These are phyloP conservation scores for Clanis bilineata DNA, from an alignment of 2,888 invertebrate genomes.

Conservation along the genomic window DNA sequence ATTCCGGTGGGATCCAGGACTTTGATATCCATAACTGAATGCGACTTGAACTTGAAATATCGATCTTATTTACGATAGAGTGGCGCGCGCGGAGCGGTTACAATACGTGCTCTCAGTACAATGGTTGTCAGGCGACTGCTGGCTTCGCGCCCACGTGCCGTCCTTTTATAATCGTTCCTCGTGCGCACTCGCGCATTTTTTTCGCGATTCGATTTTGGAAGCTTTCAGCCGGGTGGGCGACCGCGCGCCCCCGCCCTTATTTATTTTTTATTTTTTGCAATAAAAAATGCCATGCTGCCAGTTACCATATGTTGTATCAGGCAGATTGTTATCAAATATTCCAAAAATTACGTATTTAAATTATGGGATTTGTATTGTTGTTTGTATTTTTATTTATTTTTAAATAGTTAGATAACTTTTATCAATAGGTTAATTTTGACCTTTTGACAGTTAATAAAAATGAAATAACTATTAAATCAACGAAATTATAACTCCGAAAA, in stretches of 20 bases:
- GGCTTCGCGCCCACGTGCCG: conserved; percentile 67
- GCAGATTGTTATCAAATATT: conserved; percentile 29
- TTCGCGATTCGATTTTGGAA: conserved; percentile 79
- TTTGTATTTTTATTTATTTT: not conserved
- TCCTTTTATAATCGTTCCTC: conserved; percentile 68
- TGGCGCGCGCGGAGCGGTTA: conserved; percentile 44
- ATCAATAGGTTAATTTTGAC: too few relatives aligned
- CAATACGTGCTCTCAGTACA: conserved; percentile 57
- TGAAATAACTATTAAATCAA: too few relatives aligned
- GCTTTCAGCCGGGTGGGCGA: conserved; percentile 77
- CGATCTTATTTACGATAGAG: conserved; percentile 75
- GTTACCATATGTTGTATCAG: conserved; percentile 43
- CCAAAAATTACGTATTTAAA: not conserved
- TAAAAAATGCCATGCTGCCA: conserved; percentile 57
- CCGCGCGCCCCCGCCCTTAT: conserved; percentile 70
- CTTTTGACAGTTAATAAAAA: too few relatives aligned
- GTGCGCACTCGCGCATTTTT: conserved; percentile 72
- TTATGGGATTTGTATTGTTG: not conserved
- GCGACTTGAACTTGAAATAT: conserved; percentile 57
- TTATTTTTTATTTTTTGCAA: conserved; percentile 45
- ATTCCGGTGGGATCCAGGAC: conserved; percentile 78
- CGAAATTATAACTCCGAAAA: too few relatives aligned
- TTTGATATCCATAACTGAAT: conserved; percentile 69
- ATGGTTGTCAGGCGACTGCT: conserved; percentile 64
- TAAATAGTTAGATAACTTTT: too few relatives aligned